Conservation (phyloP, 2,113 vertebrate genomes). For the Lagopus muta region DNA sequence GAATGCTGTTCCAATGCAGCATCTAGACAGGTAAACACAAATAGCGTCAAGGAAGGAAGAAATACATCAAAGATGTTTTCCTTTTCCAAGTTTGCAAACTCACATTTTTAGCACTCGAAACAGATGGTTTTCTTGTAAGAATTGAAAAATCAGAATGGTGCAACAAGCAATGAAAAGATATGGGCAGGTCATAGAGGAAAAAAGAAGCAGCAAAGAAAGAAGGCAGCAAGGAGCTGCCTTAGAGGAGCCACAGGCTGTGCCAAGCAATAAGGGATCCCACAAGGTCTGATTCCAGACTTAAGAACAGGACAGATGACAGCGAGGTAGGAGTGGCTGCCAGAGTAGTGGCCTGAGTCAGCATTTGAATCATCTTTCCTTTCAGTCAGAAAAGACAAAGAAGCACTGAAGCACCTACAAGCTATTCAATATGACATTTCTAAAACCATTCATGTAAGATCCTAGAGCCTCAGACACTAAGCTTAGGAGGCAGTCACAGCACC, state of each 20-base stretch:
- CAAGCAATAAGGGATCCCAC: not conserved
- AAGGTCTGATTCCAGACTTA: not conserved
- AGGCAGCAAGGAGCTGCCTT: not conserved
- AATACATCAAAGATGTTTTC: not conserved
- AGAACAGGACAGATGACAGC: not conserved
- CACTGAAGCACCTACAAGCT: not conserved
- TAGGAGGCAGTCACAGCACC: not conserved
- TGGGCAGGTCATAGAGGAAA: not conserved
- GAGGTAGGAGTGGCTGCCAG: not conserved
- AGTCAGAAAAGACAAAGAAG: not conserved
- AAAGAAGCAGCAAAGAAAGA: not conserved
- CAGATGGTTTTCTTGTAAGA: not conserved
- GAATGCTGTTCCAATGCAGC: not conserved
- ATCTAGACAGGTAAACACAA: not conserved
- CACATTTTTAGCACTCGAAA: not conserved
- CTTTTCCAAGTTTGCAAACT: no score
- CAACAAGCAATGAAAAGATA: not conserved
- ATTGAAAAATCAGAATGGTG: not conserved
- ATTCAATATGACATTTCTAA: not conserved
- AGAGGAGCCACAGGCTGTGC: not conserved
- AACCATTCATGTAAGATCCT: not conserved
- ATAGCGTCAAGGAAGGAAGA: not conserved
- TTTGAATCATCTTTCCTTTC: not conserved
- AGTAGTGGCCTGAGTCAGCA: not conserved
- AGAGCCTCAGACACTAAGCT: not conserved